Base-by-base conservation (phyloP, 2,113 vertebrate genomes). In the Macroglossus sobrinus region DNA sequence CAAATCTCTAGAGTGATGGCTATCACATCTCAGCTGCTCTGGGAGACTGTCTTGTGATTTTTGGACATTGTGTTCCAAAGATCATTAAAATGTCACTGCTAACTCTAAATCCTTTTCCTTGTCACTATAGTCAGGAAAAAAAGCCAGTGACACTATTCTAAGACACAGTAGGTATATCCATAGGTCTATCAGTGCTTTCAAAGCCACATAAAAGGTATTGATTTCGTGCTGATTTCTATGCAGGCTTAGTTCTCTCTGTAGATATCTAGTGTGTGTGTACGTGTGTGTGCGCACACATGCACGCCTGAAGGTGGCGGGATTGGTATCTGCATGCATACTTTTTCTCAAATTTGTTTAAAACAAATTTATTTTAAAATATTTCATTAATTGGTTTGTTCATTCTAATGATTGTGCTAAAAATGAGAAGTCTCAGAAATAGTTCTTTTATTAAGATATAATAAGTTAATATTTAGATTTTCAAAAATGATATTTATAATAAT, bases 51-150 rank as follows among this genome's bases (percentile, higher is more conserved):
- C 50, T 81, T 74, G 45, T 71, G 82, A 45, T 84, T 95, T 92
- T 89, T 57, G 38, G 81, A 89, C 89, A 94, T 89, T 97, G 91
- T 97, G 71, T 95, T 96, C 72, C 84, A 97, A 95, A 97, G 96
- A 95, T 93, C 91, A 96, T 91, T 96, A 93, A 97, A 96, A 97
- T 96, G 81, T 96, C 53, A 2, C 68, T 89, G 95, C 86, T 85
- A 59, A 82, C 78, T 92, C 86, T 84, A 53, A 96, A 87, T 96
- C 63, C 76, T n/a, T 94, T 96, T 95, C 91, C 95, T 92, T 91
- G 63, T 92, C n/a, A 61, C 81, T 81, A 2, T 50, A 72, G 68
- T 79, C 61, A 30, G 57, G 21, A 26, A 30, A 59, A 74, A 38
- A 72, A 89, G 61, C 64, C 82, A 72, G 0, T 89, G 93, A 94